Conservation (phyloP, 2,888 invertebrate genomes). For the Dryococelus australis region DNA sequence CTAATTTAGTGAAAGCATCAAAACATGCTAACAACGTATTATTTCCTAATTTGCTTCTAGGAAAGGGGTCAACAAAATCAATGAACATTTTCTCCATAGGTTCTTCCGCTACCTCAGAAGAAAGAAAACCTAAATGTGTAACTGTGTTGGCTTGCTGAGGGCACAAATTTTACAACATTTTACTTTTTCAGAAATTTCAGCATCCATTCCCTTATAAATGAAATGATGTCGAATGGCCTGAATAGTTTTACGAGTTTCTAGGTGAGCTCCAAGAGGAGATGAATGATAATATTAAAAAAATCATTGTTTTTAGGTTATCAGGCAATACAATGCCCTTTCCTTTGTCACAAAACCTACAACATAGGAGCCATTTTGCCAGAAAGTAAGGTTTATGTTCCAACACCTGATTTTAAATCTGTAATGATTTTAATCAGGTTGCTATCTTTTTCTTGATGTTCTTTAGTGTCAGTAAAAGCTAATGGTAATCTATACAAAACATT, state of each 20-base stretch:
- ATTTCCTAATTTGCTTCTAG: not conserved
- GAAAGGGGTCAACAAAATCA: not conserved
- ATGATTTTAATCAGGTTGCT: not conserved
- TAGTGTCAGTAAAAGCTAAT: not conserved
- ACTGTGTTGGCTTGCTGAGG: not conserved
- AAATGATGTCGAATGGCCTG: not conserved
- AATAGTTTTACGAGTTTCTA: not conserved
- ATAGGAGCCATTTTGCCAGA: not conserved
- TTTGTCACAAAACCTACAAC: not conserved
- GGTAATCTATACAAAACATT: not conserved
- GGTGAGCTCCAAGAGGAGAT: not conserved
- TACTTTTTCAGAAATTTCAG: not conserved
- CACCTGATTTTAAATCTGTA: not conserved
- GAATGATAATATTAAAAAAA: constrained; percentile 2
- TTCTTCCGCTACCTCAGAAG: not conserved
- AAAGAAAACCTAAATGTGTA: not conserved
- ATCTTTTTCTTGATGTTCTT: not conserved
- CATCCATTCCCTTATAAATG: not conserved
- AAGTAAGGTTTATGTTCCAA: not conserved
- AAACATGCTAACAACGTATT: not conserved
- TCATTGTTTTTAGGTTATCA: not conserved
- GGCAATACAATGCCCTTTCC: not conserved
- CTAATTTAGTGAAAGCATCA: not conserved
- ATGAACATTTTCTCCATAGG: not conserved
- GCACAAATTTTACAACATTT: not conserved